Percentiles rank a stretch among this genome's conserved stretches.
Conservation (phyloP, 2,888 invertebrate genomes). For the Nudaria mundana region DNA sequence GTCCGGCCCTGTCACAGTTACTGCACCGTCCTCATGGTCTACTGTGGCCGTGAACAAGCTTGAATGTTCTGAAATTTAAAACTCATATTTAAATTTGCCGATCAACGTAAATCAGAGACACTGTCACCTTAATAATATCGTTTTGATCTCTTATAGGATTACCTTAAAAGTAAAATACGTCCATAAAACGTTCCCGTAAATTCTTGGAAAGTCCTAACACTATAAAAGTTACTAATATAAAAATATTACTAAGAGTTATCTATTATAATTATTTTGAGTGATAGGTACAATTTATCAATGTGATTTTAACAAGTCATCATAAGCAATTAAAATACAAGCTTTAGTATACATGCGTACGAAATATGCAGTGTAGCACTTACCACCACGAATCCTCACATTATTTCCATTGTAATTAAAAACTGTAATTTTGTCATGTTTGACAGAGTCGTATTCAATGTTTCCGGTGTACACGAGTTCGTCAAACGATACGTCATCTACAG, state of each 20-base stretch:
- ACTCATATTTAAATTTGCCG: not conserved
- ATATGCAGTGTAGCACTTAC: slow-evolving; percentile 46
- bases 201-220: too few species aligned
- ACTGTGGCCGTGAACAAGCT: not conserved
- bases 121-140: not conserved
- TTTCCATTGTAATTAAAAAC: slow-evolving; percentile 43
- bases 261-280: too few species aligned
- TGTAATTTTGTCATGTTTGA: slow-evolving; percentile 53
- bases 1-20: not conserved
- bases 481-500: slow-evolving; percentile 37
- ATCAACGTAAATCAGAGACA: too few species aligned
- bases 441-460: slow-evolving; percentile 32
- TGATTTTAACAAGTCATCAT: too few species aligned
- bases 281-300: too few species aligned
- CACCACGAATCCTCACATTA: slow-evolving; percentile 45
- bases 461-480: slow-evolving; percentile 56
- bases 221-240: too few species aligned
- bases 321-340: too few species aligned
- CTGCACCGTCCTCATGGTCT: not conserved
- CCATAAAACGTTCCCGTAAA: not conserved
- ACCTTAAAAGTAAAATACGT: not conserved
- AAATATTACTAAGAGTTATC: too few species aligned
- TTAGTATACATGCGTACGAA: too few species aligned
- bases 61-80: not conserved
- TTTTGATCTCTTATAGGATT: too few species aligned